Evolutionary conservation across 2,113 vertebrate genomes (phyloP).

Genomic region (Sturnus vulgaris): DNA sequence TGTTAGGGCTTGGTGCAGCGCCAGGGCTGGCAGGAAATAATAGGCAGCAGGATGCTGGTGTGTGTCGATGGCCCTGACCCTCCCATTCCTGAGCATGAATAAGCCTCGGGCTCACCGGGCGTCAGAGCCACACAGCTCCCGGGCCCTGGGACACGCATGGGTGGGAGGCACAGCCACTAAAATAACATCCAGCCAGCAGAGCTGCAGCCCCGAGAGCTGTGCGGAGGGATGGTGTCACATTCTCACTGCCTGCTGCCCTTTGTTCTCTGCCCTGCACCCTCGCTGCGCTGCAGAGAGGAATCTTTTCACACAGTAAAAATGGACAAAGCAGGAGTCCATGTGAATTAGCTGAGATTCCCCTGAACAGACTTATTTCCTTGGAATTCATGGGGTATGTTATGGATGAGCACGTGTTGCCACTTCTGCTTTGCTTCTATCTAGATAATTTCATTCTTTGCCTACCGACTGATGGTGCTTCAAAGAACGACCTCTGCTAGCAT

Average conservation of each 20-base stretch:
- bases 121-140: constrained; percentile 49
- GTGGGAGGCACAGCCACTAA: constrained; percentile 63
- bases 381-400: background rate
- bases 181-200: constrained; percentile 43
- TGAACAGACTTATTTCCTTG: background rate
- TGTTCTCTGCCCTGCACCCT: constrained; percentile 36
- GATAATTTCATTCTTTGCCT: background rate
- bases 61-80: constrained; percentile 81
- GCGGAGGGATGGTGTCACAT: constrained; percentile 51
- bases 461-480: background rate
- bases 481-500: background rate
- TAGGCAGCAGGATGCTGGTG: constrained; percentile 84
- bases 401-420: background rate
- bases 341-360: background rate
- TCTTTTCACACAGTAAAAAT: background rate
- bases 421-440: background rate
- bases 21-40: constrained; percentile 84
- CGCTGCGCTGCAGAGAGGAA: background rate
- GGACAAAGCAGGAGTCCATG: background rate
- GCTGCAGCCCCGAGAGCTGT: background rate
- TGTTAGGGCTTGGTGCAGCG: constrained; percentile 71
- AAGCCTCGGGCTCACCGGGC: constrained; percentile 55
- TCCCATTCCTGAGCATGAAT: constrained; percentile 85
- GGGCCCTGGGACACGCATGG: constrained; percentile 51
- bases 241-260: constrained; percentile 39